Evolutionary conservation across 2,888 invertebrate species (phyloP), one percentile per base, ranked within the genome.

Genomic region (Thera britannica): DNA sequence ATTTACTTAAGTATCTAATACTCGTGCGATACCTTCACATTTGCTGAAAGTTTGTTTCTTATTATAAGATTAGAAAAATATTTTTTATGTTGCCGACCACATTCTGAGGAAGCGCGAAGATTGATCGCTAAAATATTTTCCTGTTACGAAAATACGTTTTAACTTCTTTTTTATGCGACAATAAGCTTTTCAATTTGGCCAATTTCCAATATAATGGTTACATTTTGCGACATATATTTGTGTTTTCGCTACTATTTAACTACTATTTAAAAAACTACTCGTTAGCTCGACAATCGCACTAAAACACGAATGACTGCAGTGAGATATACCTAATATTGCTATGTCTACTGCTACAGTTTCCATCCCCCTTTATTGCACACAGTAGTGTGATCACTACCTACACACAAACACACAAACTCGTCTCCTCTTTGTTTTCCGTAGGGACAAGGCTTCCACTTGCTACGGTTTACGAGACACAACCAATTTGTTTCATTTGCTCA

Each of bases 1-100:
- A 59, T 41, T 60, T 46, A 38, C 35, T 48, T n/a, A 58, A 23
- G 23, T 23, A 23, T 34, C 9, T 7, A 41, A 41, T 34, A 3
- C 23, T 52, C 3, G 34, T 52, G 34, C 2, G n/a, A 49, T 36
- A 59, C 48, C 35, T 49, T 12, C 38, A 52, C 3, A 5, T 4
- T 59, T 38, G 51, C 61, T 65, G 2, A 23, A 58, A 12, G 54
- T 12, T 54, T 55, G 38, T 58, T 58, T 64, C 12, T 35, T 44
- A 12, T 46, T 35, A 3, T 52, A 8, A 34, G 34, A 34, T 34
- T 2, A 2, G 34, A 34, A 34, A 34, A 34, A 34, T 64, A 65
- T 68, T 65, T 63, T 65, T 48, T 46, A 23, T 70, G 60, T 65
- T 65, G 67, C 65, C 69, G 59, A 68, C 63, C 62, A 67, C 61